A percentile compares a stretch with the other conserved stretches of the same genome.
These are phyloP conservation scores for Sternarchorhynchus goeldii DNA, from an alignment of 2,797 vertebrate species.

Conservation along the genomic window DNA sequence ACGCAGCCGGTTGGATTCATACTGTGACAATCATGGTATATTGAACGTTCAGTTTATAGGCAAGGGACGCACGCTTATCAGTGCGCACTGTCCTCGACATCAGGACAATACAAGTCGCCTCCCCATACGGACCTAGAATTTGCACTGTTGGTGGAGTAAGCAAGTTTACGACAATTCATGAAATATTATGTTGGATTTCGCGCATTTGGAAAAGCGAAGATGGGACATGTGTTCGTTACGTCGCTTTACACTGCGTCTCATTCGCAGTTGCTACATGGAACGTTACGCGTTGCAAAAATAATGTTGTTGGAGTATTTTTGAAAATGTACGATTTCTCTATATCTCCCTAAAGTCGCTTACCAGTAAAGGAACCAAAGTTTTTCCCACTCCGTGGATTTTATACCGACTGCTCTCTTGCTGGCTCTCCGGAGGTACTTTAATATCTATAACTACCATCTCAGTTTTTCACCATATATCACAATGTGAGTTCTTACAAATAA, in stretches of 20 bases:
- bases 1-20: conserved; percentile 6
- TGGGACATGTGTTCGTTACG: conserved; percentile 36
- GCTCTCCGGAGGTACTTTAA: conserved; percentile 58
- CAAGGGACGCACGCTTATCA: background rate
- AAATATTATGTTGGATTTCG: conserved; percentile 8
- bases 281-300: conserved; percentile 20
- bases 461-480: conserved; percentile 6
- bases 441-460: background rate
- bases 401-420: conserved; percentile 67
- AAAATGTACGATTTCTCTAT: conserved; percentile 35
- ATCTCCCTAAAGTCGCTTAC: background rate
- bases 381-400: conserved; percentile 16
- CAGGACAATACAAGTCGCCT: conserved; percentile 24
- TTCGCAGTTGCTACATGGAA: conserved; percentile 16
- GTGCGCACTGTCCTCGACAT: background rate
- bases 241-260: conserved; percentile 36
- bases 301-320: conserved; percentile 29
- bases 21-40: conserved; percentile 15
- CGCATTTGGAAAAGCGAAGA: conserved; percentile 36
- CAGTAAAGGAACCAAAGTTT: conserved; percentile 44
- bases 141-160: conserved; percentile 24
- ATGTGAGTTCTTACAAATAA: background rate
- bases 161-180: background rate
- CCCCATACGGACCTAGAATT: background rate
- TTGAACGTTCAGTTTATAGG: conserved; percentile 12